These are phyloP conservation scores for Copidosoma aretas DNA, from an alignment of 2,888 invertebrate species.

Conservation along the genomic window DNA sequence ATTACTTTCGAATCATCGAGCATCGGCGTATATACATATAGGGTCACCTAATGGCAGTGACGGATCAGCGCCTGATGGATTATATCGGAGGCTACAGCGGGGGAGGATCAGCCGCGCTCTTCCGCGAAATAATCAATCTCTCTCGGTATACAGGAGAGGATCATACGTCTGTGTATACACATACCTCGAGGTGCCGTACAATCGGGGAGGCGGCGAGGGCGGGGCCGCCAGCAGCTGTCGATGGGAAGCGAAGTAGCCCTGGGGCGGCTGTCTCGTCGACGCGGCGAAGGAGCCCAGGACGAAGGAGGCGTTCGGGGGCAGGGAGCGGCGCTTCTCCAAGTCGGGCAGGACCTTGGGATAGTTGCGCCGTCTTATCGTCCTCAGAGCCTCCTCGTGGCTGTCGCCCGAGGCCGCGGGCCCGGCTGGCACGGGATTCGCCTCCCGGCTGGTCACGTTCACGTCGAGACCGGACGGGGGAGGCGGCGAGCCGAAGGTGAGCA, in stretches of 20 bases:
- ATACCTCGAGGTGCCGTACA: slow-evolving; percentile 60
- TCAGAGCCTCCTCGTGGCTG: slow-evolving; percentile 74
- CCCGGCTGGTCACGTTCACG: slow-evolving; percentile 77
- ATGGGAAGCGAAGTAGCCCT: slow-evolving; percentile 19
- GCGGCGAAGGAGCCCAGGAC: slow-evolving; percentile 7
- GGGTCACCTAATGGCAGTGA: no score
- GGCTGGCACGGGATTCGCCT: slow-evolving; percentile 47
- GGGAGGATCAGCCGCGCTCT: neutral
- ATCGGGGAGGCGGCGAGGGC: slow-evolving; percentile 77
- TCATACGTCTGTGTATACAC: neutral
- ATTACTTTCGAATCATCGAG: no score
- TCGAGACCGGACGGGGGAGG: slow-evolving; percentile 58
- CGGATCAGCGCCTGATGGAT: no score
- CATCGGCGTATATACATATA: no score
- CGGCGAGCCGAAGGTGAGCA: slow-evolving; percentile 54
- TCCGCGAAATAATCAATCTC: neutral
- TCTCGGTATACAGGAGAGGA: neutral
- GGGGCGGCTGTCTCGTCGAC: slow-evolving; percentile 20
- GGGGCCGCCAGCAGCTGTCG: slow-evolving; percentile 41
- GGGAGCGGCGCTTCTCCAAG: slow-evolving; percentile 63
- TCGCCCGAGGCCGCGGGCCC: slow-evolving; percentile 55
- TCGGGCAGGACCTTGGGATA: slow-evolving; percentile 88
- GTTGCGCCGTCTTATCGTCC: slow-evolving; percentile 77
- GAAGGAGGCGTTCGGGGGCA: slow-evolving; percentile 52
- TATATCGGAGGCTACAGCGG: neutral